phyloP scores from a whole-genome alignment of 2,888 invertebrate species.

The Chloromyia formosa region DNA sequence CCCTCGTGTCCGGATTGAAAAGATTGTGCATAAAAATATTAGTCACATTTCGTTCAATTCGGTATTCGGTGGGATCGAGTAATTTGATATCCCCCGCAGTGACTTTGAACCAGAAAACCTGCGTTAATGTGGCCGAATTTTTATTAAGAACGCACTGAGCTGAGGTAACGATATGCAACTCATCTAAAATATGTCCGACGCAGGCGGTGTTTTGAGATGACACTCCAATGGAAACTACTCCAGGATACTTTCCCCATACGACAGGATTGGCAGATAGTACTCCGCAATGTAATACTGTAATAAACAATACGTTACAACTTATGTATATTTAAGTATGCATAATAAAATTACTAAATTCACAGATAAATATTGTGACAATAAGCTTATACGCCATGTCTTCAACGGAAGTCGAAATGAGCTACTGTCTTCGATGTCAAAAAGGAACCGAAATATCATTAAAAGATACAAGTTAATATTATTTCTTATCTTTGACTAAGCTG shows the following conservation, averaged over 20 bases:
- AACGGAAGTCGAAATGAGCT: no score
- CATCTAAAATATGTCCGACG: conserved; percentile 40
- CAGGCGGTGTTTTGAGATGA: conserved; percentile 17
- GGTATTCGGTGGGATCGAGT: conserved; percentile 30
- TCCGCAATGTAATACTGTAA: neutral
- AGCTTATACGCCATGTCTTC: no score
- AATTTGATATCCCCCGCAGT: conserved; percentile 48
- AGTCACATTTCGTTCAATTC: conserved; percentile 41
- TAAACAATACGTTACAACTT: neutral
- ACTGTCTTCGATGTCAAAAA: no score
- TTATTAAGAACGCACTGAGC: conserved; percentile 45
- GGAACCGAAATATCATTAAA: no score
- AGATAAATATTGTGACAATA: no score
- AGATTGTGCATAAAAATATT: conserved; percentile 43
- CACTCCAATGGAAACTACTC: conserved; percentile 18
- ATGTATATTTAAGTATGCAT: no score
- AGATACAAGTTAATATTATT: no score
- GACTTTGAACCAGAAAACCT: conserved; percentile 43
- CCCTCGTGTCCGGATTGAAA: conserved; percentile 43
- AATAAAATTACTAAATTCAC: no score
- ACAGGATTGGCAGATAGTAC: conserved; percentile 11
- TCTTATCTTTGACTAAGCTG: no score
- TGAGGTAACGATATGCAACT: conserved; percentile 44
- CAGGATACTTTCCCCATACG: conserved; percentile 39
- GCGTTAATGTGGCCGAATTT: conserved; percentile 24